phyloP scores from a whole-genome alignment of 2,797 vertebrate species.

The Telmatherina bonti region DNA sequence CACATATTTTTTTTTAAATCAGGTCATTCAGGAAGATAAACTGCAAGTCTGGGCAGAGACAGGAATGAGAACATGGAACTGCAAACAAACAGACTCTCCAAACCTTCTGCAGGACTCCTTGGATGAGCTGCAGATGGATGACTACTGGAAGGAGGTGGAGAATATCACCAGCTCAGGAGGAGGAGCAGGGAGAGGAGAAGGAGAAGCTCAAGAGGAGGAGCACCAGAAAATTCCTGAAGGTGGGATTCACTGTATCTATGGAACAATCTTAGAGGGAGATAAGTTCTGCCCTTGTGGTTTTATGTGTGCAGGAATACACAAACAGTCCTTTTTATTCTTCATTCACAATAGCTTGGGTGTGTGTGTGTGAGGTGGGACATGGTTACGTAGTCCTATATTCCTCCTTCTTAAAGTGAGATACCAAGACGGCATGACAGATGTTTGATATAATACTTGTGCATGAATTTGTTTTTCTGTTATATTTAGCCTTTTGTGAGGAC shows the following conservation, averaged over 20 bases:
- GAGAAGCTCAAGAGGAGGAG: conserved; percentile 82
- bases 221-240: conserved; percentile 92
- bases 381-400: too few species aligned
- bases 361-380: background rate
- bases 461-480: conserved; percentile 1
- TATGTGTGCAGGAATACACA: background rate
- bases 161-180: conserved; percentile 87
- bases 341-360: background rate
- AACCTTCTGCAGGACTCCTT: conserved; percentile 87
- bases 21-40: background rate
- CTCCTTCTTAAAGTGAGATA: too few species aligned
- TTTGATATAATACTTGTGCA: background rate
- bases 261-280: background rate
- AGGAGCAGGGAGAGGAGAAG: conserved; percentile 71
- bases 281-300: background rate
- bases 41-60: background rate
- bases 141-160: conserved; percentile 94
- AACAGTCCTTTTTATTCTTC: background rate
- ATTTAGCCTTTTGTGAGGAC: conserved; percentile 39
- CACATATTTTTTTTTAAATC: background rate
- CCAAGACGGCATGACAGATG: too few species aligned
- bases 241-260: conserved; percentile 66
- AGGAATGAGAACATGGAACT: conserved; percentile 5
- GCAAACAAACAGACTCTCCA: background rate
- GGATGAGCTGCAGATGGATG: conserved; percentile 91